Base-by-base conservation (phyloP, 2,888 invertebrate species). In the Cerastis leucographa region DNA sequence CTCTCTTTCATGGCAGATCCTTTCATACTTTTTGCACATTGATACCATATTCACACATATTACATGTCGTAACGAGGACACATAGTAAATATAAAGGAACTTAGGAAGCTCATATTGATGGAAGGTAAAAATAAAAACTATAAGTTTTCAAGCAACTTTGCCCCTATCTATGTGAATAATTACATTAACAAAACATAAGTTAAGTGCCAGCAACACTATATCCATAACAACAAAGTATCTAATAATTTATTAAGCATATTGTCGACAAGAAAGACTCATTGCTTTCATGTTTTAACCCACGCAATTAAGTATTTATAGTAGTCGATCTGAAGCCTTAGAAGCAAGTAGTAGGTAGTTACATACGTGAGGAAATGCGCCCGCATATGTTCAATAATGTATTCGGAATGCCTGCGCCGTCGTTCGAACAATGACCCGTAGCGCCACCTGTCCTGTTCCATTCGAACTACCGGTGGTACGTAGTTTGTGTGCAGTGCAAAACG, bases 391-490 rank as follows among this genome's bases (percentile, higher is more conserved):
- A 75, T 87, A 83, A 89, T 83, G 78, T 77, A 87, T 85, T 85
- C 85, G 19, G 46, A 80, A 74, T 73, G 64, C 46, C 42, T 68
- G 71, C 76, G 56, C 29, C 19, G 62, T 67, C 42, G 76, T 56
- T 71, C 68, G 86, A 88, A 86, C 86, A 82, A 82, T 85, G 83
- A 88, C 89, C 89, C 73, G 69, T 82, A 74, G 85, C 85, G 82
- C 85, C 86, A 87, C 87, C 86, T 87, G 89, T 85, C 87, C 22
- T 51, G 74, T 59, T 40, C 56, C 12, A 74, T 74, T 66, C 17
- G 74, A 86, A 84, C 87, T 87, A 84, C 85, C 71, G 80, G 80
- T 67, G 66, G 65, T 59, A 84, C 59, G 62, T 69, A 61, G 29
- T 40, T 72, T 51, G 44, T 74, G 42, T 35, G 59, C 42, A n/a